Evolutionary conservation across 2,888 invertebrate genomes (phyloP).

Genomic region (Thalpophila matura): DNA sequence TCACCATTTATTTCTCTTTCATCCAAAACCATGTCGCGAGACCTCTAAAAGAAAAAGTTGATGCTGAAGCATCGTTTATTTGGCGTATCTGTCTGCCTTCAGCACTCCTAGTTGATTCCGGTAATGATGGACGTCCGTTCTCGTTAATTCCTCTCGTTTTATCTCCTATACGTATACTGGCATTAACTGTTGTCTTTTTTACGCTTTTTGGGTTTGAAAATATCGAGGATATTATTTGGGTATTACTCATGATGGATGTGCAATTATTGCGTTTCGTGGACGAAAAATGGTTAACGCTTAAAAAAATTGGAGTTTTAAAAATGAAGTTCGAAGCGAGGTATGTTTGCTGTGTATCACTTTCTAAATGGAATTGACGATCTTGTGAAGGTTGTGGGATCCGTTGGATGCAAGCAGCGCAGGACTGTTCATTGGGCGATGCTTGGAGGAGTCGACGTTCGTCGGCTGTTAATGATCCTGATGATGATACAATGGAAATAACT

Average conservation of each 20-base stretch:
- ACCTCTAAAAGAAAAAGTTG: too few relatives aligned
- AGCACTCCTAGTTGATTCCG: conserved; percentile 29
- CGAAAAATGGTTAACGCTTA: conserved; percentile 6
- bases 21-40: too few relatives aligned
- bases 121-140: conserved; percentile 65
- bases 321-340: background rate
- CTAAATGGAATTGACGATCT: too few relatives aligned
- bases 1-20: too few relatives aligned
- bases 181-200: conserved; percentile 63
- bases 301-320: background rate
- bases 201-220: conserved; percentile 41
- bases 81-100: conserved; percentile 21
- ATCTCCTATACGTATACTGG: conserved; percentile 57
- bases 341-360: too few relatives aligned
- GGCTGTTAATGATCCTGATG: too few relatives aligned
- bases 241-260: conserved; percentile 55
- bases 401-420: too few relatives aligned
- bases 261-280: conserved; percentile 13
- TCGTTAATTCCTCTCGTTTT: conserved; percentile 60
- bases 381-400: too few relatives aligned
- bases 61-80: too few relatives aligned
- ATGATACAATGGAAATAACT: too few relatives aligned
- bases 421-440: too few relatives aligned
- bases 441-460: too few relatives aligned
- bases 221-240: conserved; percentile 31